These are phyloP conservation scores for Desmodus rotundus DNA, from an alignment of 2,113 vertebrate species.

Conservation along the genomic window DNA sequence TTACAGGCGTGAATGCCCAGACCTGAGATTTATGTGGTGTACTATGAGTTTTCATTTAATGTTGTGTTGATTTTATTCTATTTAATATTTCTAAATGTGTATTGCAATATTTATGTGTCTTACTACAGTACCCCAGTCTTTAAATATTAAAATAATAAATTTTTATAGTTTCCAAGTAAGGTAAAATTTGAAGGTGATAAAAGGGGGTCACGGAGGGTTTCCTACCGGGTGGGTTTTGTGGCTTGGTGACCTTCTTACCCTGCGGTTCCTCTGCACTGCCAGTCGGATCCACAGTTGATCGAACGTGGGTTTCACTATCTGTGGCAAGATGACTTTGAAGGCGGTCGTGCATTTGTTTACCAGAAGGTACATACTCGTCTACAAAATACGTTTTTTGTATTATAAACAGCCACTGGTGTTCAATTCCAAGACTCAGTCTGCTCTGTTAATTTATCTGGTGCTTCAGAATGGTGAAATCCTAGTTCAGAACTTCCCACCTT, in stretches of 20 bases:
- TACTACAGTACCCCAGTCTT: conserved; percentile 28
- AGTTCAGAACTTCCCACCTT: background rate
- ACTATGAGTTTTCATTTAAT: conserved; percentile 76
- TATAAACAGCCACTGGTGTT: background rate
- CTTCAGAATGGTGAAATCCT: background rate
- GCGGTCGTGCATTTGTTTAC: background rate
- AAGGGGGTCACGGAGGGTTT: background rate
- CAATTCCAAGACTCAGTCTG: background rate
- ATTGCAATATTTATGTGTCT: conserved; percentile 84
- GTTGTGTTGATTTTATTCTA: conserved; percentile 75
- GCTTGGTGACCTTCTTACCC: background rate
- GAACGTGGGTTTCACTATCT: background rate
- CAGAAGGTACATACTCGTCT: background rate
- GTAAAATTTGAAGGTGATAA: conserved; percentile 72
- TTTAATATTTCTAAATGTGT: conserved; percentile 83
- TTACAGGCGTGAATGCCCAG: conserved; percentile 6
- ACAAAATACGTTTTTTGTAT: background rate
- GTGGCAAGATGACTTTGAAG: background rate
- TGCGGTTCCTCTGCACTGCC: background rate
- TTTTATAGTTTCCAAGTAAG: conserved; percentile 78
- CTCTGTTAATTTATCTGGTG: background rate
- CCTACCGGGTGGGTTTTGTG: background rate
- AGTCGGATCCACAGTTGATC: background rate
- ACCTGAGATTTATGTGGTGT: conserved; percentile 60
- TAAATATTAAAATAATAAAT: conserved; percentile 86